Base-by-base conservation (phyloP, 1,140 invertebrate genomes). In the Gonatopus flavifemur region DNA sequence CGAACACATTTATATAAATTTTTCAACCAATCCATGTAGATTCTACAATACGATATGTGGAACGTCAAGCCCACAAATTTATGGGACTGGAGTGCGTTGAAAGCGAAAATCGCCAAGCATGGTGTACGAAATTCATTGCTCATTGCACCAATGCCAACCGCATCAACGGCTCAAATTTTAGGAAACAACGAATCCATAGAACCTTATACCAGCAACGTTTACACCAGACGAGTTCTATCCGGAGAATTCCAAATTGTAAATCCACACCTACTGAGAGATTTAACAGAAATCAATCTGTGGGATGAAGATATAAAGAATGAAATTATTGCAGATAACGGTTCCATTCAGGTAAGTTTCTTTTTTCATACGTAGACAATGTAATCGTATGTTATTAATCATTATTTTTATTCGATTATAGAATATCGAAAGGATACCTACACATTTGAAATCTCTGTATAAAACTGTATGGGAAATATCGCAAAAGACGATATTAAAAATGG, bases 21-120 rank as follows among this genome's bases (percentile, higher is more conserved):
- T 19, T 36, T 6, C 10, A 22, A 32, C n/a, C 4, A 20, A 20
- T n/a, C 57, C 37, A 31, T 59, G 18, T 49, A 86, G 81, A 93
- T 98, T 60, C 79, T 99, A 12, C 98, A 99, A 74, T 96, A 94
- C 72, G 97, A 99, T 61, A 98, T 99, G 96, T 99, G 96, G 96
- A 80, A 88, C 67, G 89, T 92, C 3, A 89, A 82, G n/a, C 94
- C 94, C 10, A 88, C 92, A 30, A 77, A 88, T 64, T 78, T 96
- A 6, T 96, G 94, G 88, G 84, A 99, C 69, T 99, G 98, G 97
- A 63, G 71, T 13, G 76, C 65, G 10, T 78, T 99, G 22, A 95
- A 95, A 74, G 81, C 80, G 54, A 90, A 92, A 66, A 98, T 99
- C 63, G 86, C 87, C 8, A 83, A 93, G 74, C 82, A 94, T 80